A percentile compares a stretch with the other conserved stretches of the same genome.
These are phyloP conservation scores for Garrulus glandarius DNA, from an alignment of 2,797 vertebrate genomes.

Conservation along the genomic window DNA sequence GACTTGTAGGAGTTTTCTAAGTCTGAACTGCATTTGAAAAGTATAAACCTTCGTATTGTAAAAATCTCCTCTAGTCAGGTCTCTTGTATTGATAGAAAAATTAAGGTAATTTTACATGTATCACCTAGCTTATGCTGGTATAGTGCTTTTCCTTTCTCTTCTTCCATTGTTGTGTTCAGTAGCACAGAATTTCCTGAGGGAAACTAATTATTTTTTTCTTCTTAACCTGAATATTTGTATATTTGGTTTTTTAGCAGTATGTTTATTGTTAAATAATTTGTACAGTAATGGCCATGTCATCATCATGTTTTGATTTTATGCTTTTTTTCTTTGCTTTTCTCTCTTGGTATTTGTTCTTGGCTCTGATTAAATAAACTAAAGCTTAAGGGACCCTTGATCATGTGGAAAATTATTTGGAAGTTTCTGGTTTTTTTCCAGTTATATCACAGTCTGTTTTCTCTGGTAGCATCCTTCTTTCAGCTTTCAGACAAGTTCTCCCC, in stretches of 20 bases:
- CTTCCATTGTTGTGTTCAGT: not conserved
- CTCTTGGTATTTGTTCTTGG: conserved; percentile 17
- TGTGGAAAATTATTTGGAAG: conserved; percentile 34
- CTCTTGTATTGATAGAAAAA: not conserved
- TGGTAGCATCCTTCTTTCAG: conserved; percentile 29
- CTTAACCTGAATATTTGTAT: not conserved
- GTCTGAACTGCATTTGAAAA: not conserved
- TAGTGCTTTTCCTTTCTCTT: not conserved
- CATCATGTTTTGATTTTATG: conserved; percentile 1
- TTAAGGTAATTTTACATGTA: not conserved
- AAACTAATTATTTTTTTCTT: not conserved
- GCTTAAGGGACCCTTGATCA: conserved; percentile 16
- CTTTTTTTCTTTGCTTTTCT: not conserved
- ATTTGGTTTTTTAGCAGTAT: not conserved
- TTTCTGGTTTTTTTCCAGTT: not conserved
- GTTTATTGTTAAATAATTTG: conserved; percentile 38
- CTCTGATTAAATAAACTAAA: conserved; percentile 54
- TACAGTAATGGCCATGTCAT: not conserved
- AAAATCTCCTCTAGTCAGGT: not conserved
- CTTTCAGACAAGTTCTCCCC: conserved; percentile 34
- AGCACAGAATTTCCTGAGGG: not conserved
- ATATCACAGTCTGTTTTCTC: not conserved
- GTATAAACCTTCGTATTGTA: not conserved
- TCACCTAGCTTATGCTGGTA: not conserved
- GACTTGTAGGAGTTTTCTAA: not conserved